Evolutionary conservation across 2,797 vertebrate genomes (phyloP).

Genomic region (Gadopsis bispinosus): DNA sequence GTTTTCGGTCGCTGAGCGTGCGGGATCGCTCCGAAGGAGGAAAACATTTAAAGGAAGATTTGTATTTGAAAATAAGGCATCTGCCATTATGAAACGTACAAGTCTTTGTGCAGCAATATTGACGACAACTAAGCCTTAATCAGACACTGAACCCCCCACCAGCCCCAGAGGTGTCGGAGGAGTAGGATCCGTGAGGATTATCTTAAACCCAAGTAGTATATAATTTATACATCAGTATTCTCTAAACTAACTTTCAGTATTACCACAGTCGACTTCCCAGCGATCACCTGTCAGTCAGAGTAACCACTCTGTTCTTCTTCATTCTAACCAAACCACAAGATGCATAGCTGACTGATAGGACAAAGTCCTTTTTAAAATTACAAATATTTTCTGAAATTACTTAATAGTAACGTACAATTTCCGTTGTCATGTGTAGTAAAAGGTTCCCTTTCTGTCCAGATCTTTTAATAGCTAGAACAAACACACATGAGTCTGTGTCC

Average conservation of each 20-base stretch:
- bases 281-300: background rate
- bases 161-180: background rate
- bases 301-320: background rate
- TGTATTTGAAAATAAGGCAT: background rate
- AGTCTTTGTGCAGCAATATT: background rate
- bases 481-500: background rate
- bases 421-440: background rate
- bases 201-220: background rate
- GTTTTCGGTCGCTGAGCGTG: too few species aligned
- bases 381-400: background rate
- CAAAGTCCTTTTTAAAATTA: background rate
- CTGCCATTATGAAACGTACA: background rate
- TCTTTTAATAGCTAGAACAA: background rate
- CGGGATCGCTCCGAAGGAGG: background rate
- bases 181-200: background rate
- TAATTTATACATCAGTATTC: background rate
- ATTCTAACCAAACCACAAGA: background rate
- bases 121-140: background rate
- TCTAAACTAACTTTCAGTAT: background rate
- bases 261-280: background rate
- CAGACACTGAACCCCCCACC: background rate
- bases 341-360: background rate
- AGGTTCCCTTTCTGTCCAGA: background rate
- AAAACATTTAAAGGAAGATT: background rate
- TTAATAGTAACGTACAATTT: background rate